Conservation (phyloP, 2,797 vertebrate genomes). For the Serranus cabrilla region DNA sequence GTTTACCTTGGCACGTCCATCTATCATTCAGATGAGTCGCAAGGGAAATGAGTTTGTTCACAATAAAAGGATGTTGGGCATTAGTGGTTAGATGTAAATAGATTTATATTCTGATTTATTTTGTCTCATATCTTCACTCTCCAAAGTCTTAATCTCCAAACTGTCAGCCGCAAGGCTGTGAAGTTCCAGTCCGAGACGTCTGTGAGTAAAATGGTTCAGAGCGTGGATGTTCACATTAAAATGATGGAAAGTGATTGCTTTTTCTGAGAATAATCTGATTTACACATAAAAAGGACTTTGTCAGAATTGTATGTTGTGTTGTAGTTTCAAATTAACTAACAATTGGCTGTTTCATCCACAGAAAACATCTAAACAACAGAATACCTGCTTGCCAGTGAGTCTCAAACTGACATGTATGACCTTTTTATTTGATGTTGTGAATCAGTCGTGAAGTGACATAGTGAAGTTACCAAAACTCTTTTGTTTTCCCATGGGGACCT, state of each 20-base stretch:
- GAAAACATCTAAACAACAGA: not conserved
- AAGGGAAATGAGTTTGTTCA: slow-evolving; percentile 26
- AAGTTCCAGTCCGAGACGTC: not conserved
- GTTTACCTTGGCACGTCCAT: slow-evolving; percentile 42
- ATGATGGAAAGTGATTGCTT: not conserved
- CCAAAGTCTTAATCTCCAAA: slow-evolving; percentile 23
- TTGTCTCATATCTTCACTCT: slow-evolving; percentile 12
- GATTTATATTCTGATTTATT: slow-evolving; percentile 55
- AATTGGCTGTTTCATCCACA: not conserved
- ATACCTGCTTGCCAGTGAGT: too few relatives aligned
- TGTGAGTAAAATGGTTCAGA: not conserved
- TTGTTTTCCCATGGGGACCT: too few relatives aligned
- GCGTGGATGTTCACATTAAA: not conserved
- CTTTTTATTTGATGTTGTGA: too few relatives aligned
- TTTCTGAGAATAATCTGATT: slow-evolving; percentile 2
- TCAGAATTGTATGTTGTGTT: not conserved
- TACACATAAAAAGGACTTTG: not conserved
- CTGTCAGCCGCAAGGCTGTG: slow-evolving; percentile 1
- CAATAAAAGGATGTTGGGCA: slow-evolving; percentile 32
- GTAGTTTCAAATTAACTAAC: not conserved
- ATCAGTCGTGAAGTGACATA: too few relatives aligned
- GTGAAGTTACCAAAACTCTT: too few relatives aligned
- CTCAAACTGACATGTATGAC: too few relatives aligned
- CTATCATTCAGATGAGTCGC: slow-evolving; percentile 36
- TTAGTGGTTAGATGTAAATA: slow-evolving; percentile 44